Conservation (phyloP, 2,888 invertebrate genomes). For the Blomia tropicalis region DNA sequence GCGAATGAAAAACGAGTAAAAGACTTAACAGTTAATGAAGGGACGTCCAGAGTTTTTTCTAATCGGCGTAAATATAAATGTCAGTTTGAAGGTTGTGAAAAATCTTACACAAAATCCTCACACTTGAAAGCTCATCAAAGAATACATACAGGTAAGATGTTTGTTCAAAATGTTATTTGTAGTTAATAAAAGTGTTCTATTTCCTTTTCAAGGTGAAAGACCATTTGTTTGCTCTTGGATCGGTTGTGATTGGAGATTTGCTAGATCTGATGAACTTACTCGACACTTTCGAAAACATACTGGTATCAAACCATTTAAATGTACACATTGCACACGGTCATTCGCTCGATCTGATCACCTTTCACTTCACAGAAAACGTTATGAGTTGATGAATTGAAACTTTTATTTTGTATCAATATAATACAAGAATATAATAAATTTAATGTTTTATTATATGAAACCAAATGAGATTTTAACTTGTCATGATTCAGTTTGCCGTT, state of each 20-base stretch:
- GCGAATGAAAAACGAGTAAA: too few species aligned
- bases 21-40: too few species aligned
- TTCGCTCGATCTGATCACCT: slow-evolving; percentile 92
- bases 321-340: slow-evolving; percentile 85
- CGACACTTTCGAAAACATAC: slow-evolving; percentile 95
- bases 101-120: slow-evolving; percentile 49
- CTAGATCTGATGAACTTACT: slow-evolving; percentile 83
- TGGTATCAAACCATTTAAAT: slow-evolving; percentile 89
- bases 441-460: too few species aligned
- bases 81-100: slow-evolving; percentile 45
- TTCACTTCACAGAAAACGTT: slow-evolving; percentile 89
- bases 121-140: slow-evolving; percentile 50
- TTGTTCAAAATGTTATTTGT: neutral
- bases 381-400: too few species aligned
- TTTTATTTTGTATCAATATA: too few species aligned
- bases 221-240: slow-evolving; percentile 96
- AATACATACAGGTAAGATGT: slow-evolving; percentile 43
- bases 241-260: slow-evolving; percentile 92
- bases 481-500: too few species aligned
- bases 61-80: slow-evolving; percentile 55
- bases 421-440: too few species aligned
- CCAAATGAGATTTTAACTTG: too few species aligned
- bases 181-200: too few species aligned
- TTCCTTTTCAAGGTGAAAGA: slow-evolving; percentile 91
- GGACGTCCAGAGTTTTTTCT: too few species aligned